A percentile compares a stretch with the other conserved stretches of the same genome.
phyloP scores from a whole-genome alignment of 2,113 vertebrate genomes.

The Phalacrocorax brasilianus region DNA sequence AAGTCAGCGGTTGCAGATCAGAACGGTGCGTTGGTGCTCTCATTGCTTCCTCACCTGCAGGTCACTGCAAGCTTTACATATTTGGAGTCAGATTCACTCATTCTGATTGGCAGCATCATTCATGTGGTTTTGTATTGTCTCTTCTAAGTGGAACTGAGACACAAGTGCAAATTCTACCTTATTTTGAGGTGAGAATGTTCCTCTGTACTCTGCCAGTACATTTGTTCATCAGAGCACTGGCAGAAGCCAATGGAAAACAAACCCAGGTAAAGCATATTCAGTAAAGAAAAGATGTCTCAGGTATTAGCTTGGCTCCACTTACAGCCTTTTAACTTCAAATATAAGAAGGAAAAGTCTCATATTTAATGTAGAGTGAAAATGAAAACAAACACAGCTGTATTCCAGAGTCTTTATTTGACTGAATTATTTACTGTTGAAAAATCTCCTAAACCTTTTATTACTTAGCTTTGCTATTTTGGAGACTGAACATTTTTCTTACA shows the following conservation, averaged over 20 bases:
- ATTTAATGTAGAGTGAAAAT: background rate
- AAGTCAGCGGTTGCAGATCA: background rate
- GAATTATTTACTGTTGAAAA: background rate
- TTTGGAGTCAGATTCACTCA: background rate
- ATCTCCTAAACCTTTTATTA: background rate
- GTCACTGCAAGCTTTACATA: background rate
- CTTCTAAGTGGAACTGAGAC: background rate
- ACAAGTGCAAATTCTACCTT: background rate
- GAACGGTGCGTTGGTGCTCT: background rate
- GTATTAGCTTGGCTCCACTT: background rate
- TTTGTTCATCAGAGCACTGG: background rate
- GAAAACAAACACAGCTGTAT: constrained; percentile 5
- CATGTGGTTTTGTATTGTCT: background rate
- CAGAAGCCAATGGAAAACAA: background rate
- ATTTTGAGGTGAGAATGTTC: background rate
- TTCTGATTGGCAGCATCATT: background rate
- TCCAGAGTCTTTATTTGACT: background rate
- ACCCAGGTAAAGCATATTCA: background rate
- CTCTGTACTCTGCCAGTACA: background rate
- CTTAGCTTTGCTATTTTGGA: background rate
- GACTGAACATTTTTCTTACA: background rate
- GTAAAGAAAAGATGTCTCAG: background rate
- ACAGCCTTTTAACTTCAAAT: background rate
- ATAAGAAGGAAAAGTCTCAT: background rate
- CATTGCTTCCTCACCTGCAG: background rate